phyloP scores from a whole-genome alignment of 2,113 vertebrate species.

The Dromaius novaehollandiae region DNA sequence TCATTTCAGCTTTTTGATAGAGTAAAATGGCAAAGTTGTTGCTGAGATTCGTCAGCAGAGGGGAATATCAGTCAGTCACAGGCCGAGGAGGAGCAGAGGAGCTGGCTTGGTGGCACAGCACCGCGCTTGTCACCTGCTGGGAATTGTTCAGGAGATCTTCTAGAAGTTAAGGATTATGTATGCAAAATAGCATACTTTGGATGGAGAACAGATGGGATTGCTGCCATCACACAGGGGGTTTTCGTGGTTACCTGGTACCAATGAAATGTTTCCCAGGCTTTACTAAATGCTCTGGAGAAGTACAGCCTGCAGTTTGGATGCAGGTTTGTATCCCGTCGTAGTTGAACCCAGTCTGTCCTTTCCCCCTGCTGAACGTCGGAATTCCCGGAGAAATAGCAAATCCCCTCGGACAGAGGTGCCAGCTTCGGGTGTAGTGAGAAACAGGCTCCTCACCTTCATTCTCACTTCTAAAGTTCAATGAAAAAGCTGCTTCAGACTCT shows the following conservation, averaged over 20 bases:
- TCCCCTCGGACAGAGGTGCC: neutral
- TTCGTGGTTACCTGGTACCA: neutral
- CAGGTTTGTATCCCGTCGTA: neutral
- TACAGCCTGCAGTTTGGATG: neutral
- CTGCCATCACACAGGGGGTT: rapidly evolving
- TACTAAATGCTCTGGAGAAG: neutral
- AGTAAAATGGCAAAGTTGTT: neutral
- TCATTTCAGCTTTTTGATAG: neutral
- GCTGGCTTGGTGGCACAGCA: neutral
- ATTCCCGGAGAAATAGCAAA: neutral
- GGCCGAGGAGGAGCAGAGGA: neutral
- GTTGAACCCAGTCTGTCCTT: neutral
- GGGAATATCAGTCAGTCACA: neutral
- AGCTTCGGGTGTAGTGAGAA: neutral
- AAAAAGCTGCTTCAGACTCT: neutral
- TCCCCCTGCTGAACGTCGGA: neutral
- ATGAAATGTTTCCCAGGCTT: neutral
- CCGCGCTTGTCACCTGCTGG: no score
- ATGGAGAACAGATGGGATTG: no score
- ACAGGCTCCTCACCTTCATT: neutral
- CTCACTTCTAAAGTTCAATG: neutral
- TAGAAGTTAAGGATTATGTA: no score
- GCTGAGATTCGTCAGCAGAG: neutral
- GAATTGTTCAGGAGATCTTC: neutral
- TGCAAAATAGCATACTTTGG: neutral